These are phyloP conservation scores for Xenopus laevis DNA, from an alignment of 2,113 vertebrate genomes.

Conservation along the genomic window DNA sequence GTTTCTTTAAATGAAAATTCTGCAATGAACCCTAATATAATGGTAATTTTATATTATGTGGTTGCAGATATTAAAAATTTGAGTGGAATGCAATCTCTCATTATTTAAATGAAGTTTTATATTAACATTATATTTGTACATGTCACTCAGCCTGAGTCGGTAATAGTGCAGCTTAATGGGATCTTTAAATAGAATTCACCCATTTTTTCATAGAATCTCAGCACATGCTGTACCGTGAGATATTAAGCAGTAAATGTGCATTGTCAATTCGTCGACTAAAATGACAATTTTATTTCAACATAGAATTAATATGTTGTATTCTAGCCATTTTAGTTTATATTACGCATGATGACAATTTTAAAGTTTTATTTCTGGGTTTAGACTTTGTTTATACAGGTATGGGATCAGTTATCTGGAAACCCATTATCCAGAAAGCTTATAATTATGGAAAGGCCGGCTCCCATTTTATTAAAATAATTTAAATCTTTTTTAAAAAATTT, in stretches of 20 bases:
- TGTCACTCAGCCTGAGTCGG: conserved; percentile 16
- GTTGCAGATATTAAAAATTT: conserved; percentile 37
- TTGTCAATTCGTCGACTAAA: not conserved
- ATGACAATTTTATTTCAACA: conserved; percentile 1
- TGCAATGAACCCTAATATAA: no score
- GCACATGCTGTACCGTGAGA: not conserved
- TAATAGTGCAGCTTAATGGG: conserved; percentile 36
- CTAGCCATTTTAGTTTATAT: not conserved
- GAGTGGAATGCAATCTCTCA: conserved; percentile 22
- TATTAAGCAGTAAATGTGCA: not conserved
- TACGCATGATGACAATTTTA: no score
- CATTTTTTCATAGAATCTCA: conserved; percentile 1
- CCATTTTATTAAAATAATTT: no score
- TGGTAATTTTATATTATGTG: conserved; percentile 30
- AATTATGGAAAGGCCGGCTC: no score
- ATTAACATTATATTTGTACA: conserved; percentile 33
- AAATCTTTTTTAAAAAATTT: no score
- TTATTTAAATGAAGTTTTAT: conserved; percentile 40
- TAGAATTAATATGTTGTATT: not conserved
- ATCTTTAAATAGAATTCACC: conserved; percentile 8
- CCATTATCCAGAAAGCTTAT: no score
- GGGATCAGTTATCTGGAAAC: no score
- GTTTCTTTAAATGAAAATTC: conserved; percentile 30
- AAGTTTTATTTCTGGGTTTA: no score
- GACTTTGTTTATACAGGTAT: no score